phyloP scores from a whole-genome alignment of 2,113 vertebrate genomes.

The Alligator sinensis region DNA sequence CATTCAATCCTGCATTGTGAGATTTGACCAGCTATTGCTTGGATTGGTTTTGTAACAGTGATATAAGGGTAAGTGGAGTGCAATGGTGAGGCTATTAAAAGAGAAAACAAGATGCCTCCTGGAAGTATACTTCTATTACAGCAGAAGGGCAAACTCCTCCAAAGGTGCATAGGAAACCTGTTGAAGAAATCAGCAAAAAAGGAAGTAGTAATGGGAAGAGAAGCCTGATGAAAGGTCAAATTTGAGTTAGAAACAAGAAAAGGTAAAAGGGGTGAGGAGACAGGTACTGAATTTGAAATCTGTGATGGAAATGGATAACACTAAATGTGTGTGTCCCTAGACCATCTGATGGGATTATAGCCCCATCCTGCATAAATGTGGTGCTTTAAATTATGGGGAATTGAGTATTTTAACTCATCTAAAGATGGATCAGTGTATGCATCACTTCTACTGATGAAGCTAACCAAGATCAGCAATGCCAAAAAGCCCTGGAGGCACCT shows the following conservation, averaged over 20 bases:
- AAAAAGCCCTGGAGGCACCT: background rate
- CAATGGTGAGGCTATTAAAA: background rate
- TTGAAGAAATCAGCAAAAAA: background rate
- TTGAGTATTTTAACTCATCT: background rate
- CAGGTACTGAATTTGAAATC: background rate
- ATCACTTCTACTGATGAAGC: background rate
- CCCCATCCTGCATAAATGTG: background rate
- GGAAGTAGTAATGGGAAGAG: background rate
- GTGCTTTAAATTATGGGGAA: background rate
- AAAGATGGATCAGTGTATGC: background rate
- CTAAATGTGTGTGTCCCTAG: background rate
- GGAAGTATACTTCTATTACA: background rate
- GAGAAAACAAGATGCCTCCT: background rate
- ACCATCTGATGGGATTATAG: background rate
- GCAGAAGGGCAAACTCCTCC: background rate
- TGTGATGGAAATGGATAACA: background rate
- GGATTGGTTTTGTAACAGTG: background rate
- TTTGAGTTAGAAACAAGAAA: background rate
- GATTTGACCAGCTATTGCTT: constrained; percentile 26
- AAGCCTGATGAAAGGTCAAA: background rate
- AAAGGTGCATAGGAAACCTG: background rate
- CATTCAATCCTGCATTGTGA: background rate
- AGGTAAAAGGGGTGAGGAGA: background rate
- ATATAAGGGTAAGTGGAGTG: background rate
- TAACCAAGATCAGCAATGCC: background rate